Base-by-base conservation (phyloP, 1,140 invertebrate species). In the Ceratina australensis region DNA sequence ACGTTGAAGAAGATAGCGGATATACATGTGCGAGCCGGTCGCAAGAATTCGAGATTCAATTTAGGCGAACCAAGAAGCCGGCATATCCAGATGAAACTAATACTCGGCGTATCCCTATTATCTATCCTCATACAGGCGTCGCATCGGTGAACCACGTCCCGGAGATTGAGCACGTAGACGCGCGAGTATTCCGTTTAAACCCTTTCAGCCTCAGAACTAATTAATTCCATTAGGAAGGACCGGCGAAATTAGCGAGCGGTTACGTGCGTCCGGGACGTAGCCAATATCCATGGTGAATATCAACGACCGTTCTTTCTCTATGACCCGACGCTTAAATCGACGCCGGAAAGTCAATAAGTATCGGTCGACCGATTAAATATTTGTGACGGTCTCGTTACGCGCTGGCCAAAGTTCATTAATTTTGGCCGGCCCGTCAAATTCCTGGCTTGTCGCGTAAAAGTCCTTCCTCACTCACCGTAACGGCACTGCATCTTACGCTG, bases 301-400 rank as follows among this genome's bases (percentile, higher is more conserved):
- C 22, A 8, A 18, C 5, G 7, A 50, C 15, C 59, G 16, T 52
- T 20, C 33, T 72, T 73, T 61, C 49, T 50, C 56, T 13, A 60
- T 18, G 68, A 8, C 47, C 33, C 42, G n/a, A 16, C 54, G 28
- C 24, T 22, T 15, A 50, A 5, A 3, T 42, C 3, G 13, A 8
- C n/a, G n/a, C 59, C 47, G 22, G 8, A 18, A 13, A 73, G 28
- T 65, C 60, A 54, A 73, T 65, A 73, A 73, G 72, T 65, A 56
- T 73, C 61, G 60, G 49, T 42, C 49, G 49, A 65, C 28, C 72
- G 72, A 65, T 73, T 56, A 65, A 73, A 73, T 73, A 73, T 73
- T 73, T 73, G 72, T 54, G 20, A 12, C 49, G 20, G 60, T 42
- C 49, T 54, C 49, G 28, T 50, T 54, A 28, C 49, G 49, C 60